These are phyloP conservation scores for Chamaetylas fuelleborni DNA, from an alignment of 2,113 vertebrate species.

Conservation along the genomic window DNA sequence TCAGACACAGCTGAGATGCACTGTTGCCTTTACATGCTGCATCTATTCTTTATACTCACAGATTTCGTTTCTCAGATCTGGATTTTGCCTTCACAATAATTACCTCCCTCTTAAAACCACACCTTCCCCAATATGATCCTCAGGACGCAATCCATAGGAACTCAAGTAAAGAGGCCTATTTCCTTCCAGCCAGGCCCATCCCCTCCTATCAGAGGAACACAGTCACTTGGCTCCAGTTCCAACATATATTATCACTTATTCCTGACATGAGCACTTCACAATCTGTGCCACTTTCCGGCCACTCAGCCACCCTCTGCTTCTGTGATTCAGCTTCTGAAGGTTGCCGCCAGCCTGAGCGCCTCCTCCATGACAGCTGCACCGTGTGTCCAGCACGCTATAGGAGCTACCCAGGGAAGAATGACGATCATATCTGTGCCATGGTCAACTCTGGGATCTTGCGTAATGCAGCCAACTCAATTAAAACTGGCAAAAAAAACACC, in stretches of 20 bases:
- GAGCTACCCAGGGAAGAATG: not conserved
- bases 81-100: not conserved
- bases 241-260: not conserved
- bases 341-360: not conserved
- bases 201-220: constrained; percentile 1
- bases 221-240: constrained; percentile 26
- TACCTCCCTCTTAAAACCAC: not conserved
- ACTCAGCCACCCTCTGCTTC: constrained; percentile 10
- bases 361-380: not conserved
- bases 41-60: not conserved
- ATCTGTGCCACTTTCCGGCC: constrained; percentile 11
- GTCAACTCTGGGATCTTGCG: not conserved
- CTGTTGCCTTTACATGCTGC: not conserved
- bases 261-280: not conserved
- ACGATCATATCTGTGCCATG: not conserved
- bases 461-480: not conserved
- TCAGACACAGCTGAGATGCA: not conserved
- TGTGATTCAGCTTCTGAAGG: constrained; percentile 24
- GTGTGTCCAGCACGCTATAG: not conserved
- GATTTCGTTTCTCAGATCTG: not conserved
- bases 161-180: not conserved
- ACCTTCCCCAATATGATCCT: not conserved
- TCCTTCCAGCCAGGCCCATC: not conserved
- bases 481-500: not conserved
- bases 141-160: not conserved